A percentile compares a stretch with the other conserved stretches of the same genome.
Evolutionary conservation across 23 tunicate species (phyloP).

Genomic region (Botrylloides violaceus): DNA sequence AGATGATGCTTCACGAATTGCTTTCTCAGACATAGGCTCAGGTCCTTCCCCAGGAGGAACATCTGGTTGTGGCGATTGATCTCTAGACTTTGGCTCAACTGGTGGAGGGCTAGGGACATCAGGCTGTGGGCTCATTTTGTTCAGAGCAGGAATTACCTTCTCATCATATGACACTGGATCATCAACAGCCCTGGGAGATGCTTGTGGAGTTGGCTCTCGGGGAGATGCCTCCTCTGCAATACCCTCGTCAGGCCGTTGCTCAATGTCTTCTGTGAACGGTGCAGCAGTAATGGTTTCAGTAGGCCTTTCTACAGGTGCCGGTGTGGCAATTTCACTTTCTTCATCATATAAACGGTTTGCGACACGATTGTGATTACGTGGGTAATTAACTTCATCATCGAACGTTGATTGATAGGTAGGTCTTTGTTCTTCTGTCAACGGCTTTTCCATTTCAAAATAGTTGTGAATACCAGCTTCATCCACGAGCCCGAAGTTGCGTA

Average conservation of each 20-base stretch:
- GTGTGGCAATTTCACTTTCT: not conserved
- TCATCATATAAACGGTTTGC: not conserved
- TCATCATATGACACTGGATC: constrained; percentile 51
- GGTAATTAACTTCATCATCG: not conserved
- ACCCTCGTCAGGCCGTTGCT: not conserved
- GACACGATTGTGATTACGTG: not conserved
- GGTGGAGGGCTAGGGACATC: not conserved
- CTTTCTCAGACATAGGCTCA: constrained; percentile 85
- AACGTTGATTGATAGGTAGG: not conserved
- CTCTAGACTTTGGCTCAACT: constrained; percentile 5
- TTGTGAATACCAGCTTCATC: constrained; percentile 69
- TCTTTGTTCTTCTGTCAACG: not conserved
- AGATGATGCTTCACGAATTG: constrained; percentile 74
- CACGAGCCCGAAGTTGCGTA: constrained; percentile 63
- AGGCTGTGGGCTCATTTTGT: constrained; percentile 20
- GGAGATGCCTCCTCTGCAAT: not conserved
- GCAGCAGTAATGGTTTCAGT: not conserved
- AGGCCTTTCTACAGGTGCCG: not conserved
- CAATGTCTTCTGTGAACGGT: not conserved
- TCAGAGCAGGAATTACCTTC: constrained; percentile 77
- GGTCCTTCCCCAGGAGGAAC: constrained; percentile 18
- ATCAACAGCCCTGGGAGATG: not conserved
- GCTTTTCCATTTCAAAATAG: constrained; percentile 20
- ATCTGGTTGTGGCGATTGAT: constrained; percentile 25
- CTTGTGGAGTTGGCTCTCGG: not conserved